These are phyloP conservation scores for Cristatella mucedo DNA, from an alignment of 2,888 invertebrate genomes.

Conservation along the genomic window DNA sequence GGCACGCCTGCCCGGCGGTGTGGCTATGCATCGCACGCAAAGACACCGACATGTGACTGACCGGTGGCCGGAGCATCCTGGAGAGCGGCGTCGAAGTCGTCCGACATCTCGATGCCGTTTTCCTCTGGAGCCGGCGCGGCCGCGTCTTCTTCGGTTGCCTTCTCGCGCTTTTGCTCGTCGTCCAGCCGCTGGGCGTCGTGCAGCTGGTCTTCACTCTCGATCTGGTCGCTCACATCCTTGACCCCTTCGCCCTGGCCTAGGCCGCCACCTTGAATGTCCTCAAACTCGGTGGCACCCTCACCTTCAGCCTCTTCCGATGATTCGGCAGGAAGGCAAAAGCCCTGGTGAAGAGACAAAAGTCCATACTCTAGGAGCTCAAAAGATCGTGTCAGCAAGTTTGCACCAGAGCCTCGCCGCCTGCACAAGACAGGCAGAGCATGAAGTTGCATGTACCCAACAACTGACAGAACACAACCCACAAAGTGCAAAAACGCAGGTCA, in stretches of 20 bases:
- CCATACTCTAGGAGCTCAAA: too few relatives aligned
- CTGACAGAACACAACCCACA: too few relatives aligned
- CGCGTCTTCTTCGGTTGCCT: slow-evolving; percentile 47
- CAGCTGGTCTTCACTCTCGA: slow-evolving; percentile 71
- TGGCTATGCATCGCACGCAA: too few relatives aligned
- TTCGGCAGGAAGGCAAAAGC: slow-evolving; percentile 82
- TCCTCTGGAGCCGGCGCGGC: slow-evolving; percentile 24
- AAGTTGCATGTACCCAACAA: too few relatives aligned
- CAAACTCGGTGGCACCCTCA: slow-evolving; percentile 39
- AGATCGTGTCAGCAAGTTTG: too few relatives aligned
- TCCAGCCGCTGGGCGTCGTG: slow-evolving; percentile 55
- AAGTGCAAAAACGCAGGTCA: too few relatives aligned
- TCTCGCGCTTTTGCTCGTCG: slow-evolving; percentile 57
- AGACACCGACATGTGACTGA: too few relatives aligned
- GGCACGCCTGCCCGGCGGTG: too few relatives aligned
- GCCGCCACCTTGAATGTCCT: slow-evolving; percentile 55
- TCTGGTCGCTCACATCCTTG: slow-evolving; percentile 81
- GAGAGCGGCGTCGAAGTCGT: slow-evolving; percentile 76
- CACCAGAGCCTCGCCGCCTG: too few relatives aligned
- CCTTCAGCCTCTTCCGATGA: slow-evolving; percentile 46
- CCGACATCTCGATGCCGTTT: slow-evolving; percentile 67
- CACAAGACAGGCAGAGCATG: too few relatives aligned
- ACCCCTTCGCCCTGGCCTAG: slow-evolving; percentile 81
- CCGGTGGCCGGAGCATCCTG: slow-evolving; percentile 46
- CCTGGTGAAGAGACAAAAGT: too few relatives aligned